These are phyloP conservation scores for Pseudopodoces humilis DNA, from an alignment of 2,113 vertebrate species.

Conservation along the genomic window DNA sequence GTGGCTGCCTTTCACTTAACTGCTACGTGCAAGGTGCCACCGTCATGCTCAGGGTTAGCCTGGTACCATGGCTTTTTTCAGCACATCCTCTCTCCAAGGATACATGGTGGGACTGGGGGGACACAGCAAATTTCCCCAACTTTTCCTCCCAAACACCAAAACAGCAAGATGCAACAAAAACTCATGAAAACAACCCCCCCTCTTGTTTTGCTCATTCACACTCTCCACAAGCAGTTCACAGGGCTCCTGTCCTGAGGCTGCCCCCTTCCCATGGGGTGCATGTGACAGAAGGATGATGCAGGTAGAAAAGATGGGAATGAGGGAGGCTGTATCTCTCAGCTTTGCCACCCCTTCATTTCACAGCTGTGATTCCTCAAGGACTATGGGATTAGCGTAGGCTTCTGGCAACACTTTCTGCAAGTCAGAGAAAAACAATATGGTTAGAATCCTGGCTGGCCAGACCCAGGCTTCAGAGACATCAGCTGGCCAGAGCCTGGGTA, in stretches of 20 bases:
- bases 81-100: neutral
- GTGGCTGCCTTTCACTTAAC: neutral
- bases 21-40: neutral
- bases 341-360: neutral
- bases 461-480: neutral
- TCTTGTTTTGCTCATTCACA: neutral
- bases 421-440: neutral
- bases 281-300: neutral
- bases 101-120: neutral
- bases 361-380: slow-evolving; percentile 41
- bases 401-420: slow-evolving; percentile 51
- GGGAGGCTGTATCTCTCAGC: neutral
- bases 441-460: neutral
- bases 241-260: neutral
- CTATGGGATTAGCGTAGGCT: neutral
- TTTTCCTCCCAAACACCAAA: neutral
- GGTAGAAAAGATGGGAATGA: neutral
- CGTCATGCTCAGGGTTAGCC: neutral
- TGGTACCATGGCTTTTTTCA: neutral
- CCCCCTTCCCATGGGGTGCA: neutral
- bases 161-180: neutral
- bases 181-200: neutral
- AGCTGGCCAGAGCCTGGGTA: neutral
- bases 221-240: neutral
- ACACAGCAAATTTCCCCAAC: neutral